Conservation (phyloP, 1,140 invertebrate species). For the Papilio xuthus region DNA sequence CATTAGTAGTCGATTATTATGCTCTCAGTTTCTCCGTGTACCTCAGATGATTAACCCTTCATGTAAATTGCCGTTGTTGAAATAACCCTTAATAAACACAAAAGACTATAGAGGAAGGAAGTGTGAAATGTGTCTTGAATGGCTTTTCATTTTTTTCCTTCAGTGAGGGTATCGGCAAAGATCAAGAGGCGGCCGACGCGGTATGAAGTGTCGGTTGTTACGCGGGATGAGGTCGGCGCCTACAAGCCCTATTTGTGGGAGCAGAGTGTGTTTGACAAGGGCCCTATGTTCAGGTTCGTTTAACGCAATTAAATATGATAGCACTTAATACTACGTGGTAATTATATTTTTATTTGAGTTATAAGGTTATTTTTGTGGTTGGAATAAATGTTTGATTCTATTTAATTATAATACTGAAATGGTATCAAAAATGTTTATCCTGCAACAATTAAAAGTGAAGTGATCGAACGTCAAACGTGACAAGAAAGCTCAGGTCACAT, state of each 20-base stretch:
- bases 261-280: slow-evolving; percentile 96
- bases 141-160: slow-evolving; percentile 45
- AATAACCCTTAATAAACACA: background rate
- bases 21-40: background rate
- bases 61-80: background rate
- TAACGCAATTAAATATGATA: slow-evolving; percentile 28
- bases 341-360: background rate
- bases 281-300: slow-evolving; percentile 86
- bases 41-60: background rate
- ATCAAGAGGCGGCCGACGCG: slow-evolving; percentile 92
- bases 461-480: too few species aligned
- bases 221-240: slow-evolving; percentile 97
- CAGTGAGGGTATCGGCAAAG: slow-evolving; percentile 91
- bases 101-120: background rate
- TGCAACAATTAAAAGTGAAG: too few species aligned
- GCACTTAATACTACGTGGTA: background rate
- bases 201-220: slow-evolving; percentile 96
- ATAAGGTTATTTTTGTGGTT: background rate
- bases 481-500: too few species aligned
- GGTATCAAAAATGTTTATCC: background rate
- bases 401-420: too few species aligned
- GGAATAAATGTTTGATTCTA: background rate
- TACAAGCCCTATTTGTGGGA: slow-evolving; percentile 98
- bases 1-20: too few species aligned
- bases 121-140: background rate